Percentiles rank a stretch among this genome's conserved stretches.
phyloP scores from a whole-genome alignment of 2,113 vertebrate species.

The Chaenogobius annularis region DNA sequence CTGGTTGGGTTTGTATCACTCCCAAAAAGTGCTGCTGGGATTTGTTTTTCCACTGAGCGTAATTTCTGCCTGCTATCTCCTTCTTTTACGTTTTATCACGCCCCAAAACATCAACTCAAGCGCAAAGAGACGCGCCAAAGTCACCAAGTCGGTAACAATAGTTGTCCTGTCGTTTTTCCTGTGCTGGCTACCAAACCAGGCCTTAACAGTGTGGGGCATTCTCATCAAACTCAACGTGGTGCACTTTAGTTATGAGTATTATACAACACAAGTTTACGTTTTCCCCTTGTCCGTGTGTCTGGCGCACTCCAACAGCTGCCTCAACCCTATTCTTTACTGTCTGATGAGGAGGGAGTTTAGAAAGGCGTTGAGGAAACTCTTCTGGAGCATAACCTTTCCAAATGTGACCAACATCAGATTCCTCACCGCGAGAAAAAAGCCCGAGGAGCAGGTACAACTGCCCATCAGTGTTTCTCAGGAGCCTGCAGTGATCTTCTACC shows the following conservation, averaged over 20 bases:
- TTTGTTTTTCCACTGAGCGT: constrained; percentile 85
- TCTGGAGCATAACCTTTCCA: constrained; percentile 87
- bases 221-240: constrained; percentile 93
- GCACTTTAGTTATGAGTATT: constrained; percentile 89
- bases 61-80: constrained; percentile 88
- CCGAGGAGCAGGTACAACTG: constrained; percentile 78
- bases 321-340: constrained; percentile 94
- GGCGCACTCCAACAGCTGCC: constrained; percentile 96
- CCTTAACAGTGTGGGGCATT: constrained; percentile 91
- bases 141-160: constrained; percentile 91
- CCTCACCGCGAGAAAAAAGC: constrained; percentile 86
- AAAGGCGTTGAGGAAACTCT: constrained; percentile 87
- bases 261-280: constrained; percentile 88
- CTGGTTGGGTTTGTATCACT: constrained; percentile 91
- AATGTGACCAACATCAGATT: constrained; percentile 83
- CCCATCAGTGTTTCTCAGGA: constrained; percentile 51
- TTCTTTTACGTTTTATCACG: constrained; percentile 87
- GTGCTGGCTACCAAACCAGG: constrained; percentile 97
- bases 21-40: constrained; percentile 91
- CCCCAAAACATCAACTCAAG: constrained; percentile 80
- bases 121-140: constrained; percentile 87
- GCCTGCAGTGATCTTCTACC: constrained; percentile 79
- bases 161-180: constrained; percentile 94
- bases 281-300: constrained; percentile 94
- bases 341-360: constrained; percentile 94